Base-by-base conservation (phyloP, 2,113 vertebrate species). In the Malaclemys terrapin region DNA sequence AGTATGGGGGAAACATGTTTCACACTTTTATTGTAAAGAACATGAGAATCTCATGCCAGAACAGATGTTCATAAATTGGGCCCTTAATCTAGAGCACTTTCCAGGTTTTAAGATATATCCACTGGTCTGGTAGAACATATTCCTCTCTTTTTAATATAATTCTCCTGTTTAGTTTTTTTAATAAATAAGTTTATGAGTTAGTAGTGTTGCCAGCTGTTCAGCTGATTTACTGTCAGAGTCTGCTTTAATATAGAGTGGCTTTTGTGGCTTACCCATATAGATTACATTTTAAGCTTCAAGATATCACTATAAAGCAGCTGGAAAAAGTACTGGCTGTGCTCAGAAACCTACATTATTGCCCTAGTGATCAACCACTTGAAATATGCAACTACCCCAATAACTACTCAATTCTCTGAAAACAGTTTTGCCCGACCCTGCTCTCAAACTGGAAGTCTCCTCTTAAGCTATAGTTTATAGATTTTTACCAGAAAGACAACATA, bases 211-310 rank as follows among this genome's bases (percentile, higher is more conserved):
- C 97, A 98, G 96, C 97, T 97, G 96, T 96, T 97, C 93, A 94
- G 95, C 94, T 97, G 96, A 97, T 98, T 98, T 98, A 98, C 94
- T 93, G 95, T 96, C 96, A 95, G 88, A 96, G 93, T 86, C 95
- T 97, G 94, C 95, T 98, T 98, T 97, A 97, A 98, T 98, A 98
- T 96, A 97, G 96, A 93, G 95, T 95, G 97, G 95, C 96, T 98
- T 97, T 98, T 97, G 94, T 96, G 97, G 96, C 93, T 97, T 97
- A 98, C 94, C 95, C 95, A 89, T 97, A 93, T 91, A 97, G 96
- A 98, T 98, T 98, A 97, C 96, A 97, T 97, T 96, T 98, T 98
- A 96, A 97, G 97, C 95, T 98, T 96, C 97, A 97, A 96, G 95
- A 94, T 97, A 98, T 97, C 97, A 97, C 96, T 95, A 94, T 97